Conservation (phyloP, 2,113 vertebrate genomes). For the Amia ocellicauda region DNA sequence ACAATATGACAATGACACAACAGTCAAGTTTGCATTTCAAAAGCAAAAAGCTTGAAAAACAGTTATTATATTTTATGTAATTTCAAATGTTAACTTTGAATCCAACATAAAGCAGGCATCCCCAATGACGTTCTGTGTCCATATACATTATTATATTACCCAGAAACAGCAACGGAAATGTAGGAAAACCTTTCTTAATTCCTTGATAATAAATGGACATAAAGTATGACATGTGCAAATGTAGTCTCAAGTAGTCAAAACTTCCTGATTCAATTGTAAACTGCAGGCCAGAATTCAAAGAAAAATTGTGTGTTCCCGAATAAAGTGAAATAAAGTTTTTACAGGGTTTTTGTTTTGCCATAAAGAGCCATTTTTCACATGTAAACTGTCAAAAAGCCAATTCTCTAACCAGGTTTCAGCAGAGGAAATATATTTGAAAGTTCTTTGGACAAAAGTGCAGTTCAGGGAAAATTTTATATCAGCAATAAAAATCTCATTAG, state of each 20-base stretch:
- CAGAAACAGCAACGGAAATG: no score
- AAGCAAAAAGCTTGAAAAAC: neutral
- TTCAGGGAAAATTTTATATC: slow-evolving; percentile 59
- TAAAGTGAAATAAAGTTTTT: slow-evolving; percentile 74
- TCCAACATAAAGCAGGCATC: no score
- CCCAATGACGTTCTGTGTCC: no score
- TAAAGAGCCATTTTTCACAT: slow-evolving; percentile 71
- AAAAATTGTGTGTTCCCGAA: slow-evolving; percentile 71
- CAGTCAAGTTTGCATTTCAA: neutral
- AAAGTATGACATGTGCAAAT: no score
- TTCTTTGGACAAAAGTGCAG: slow-evolving; percentile 69
- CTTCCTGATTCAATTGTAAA: slow-evolving; percentile 67
- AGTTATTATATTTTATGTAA: neutral
- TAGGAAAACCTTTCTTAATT: no score
- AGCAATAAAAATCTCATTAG: slow-evolving; percentile 69
- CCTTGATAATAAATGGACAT: no score
- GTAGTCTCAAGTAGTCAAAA: slow-evolving; percentile 64
- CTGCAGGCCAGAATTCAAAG: slow-evolving; percentile 61
- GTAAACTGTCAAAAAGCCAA: slow-evolving; percentile 52
- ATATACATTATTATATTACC: no score
- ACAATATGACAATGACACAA: neutral
- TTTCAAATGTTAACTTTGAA: no score
- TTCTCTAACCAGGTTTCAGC: slow-evolving; percentile 53
- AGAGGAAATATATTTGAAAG: slow-evolving; percentile 61
- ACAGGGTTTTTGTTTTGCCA: slow-evolving; percentile 74